Percentiles rank a stretch among this genome's conserved stretches.
Evolutionary conservation across 2,797 vertebrate species (phyloP).

Genomic region (Lateolabrax maculatus): DNA sequence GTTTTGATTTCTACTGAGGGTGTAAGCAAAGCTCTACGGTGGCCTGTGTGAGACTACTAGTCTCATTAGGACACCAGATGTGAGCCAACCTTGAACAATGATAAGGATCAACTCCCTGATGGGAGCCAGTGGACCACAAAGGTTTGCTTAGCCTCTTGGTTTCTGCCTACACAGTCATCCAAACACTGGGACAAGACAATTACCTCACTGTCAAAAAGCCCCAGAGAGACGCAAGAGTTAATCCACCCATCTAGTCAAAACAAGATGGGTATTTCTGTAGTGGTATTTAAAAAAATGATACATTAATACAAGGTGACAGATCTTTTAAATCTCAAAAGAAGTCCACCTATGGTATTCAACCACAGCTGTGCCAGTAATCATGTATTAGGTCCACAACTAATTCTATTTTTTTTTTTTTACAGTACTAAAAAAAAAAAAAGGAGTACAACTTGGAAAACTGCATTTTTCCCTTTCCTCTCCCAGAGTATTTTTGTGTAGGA

Average conservation of each 20-base stretch:
- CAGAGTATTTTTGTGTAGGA: slow-evolving; percentile 54
- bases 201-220: slow-evolving; percentile 54
- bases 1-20: slow-evolving; percentile 46
- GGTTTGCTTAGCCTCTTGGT: slow-evolving; percentile 60
- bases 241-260: slow-evolving; percentile 72
- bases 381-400: slow-evolving; percentile 1
- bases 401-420: slow-evolving; percentile 9
- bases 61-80: slow-evolving; percentile 79
- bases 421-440: slow-evolving; percentile 1
- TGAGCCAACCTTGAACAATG: slow-evolving; percentile 72
- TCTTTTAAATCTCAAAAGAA: slow-evolving; percentile 36
- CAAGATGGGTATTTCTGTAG: slow-evolving; percentile 45
- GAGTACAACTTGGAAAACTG: background rate
- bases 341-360: slow-evolving; percentile 14
- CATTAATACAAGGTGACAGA: slow-evolving; percentile 32
- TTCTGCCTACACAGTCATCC: slow-evolving; percentile 67
- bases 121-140: slow-evolving; percentile 67
- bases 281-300: slow-evolving; percentile 16
- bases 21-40: slow-evolving; percentile 57
- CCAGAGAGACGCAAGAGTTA: slow-evolving; percentile 52
- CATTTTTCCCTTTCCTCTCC: slow-evolving; percentile 34
- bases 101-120: slow-evolving; percentile 77
- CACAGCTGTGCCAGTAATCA: slow-evolving; percentile 3
- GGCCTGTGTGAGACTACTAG: slow-evolving; percentile 62
- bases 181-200: slow-evolving; percentile 76